Conservation (phyloP, 2,797 vertebrate genomes). For the Cossypha niveicapilla region DNA sequence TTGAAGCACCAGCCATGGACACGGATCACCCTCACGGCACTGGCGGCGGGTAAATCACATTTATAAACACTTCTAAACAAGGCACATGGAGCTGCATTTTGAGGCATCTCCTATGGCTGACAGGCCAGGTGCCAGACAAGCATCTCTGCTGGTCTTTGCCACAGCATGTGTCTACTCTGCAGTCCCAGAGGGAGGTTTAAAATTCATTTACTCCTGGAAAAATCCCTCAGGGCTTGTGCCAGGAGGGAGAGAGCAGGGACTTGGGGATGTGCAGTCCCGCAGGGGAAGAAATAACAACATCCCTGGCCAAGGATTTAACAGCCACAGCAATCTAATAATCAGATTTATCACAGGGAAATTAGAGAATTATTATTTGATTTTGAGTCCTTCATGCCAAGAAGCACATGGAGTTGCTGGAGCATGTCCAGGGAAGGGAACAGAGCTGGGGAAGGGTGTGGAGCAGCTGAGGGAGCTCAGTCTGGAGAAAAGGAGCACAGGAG, state of each 20-base stretch:
- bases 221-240: neutral
- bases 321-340: neutral
- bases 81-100: neutral
- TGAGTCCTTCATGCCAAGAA: neutral
- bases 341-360: too few relatives aligned
- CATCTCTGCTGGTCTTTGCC: neutral
- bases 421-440: fast-evolving
- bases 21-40: fast-evolving
- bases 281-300: too few relatives aligned
- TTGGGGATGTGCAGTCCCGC: too few relatives aligned
- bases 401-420: neutral
- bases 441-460: neutral
- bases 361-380: neutral
- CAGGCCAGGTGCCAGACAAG: neutral
- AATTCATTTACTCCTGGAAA: fast-evolving
- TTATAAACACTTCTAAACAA: neutral
- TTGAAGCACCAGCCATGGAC: neutral
- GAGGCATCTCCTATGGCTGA: fast-evolving
- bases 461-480: neutral
- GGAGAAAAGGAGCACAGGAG: neutral
- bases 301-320: neutral
- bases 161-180: fast-evolving
- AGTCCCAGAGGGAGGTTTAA: neutral
- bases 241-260: neutral
- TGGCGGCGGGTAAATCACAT: neutral